A percentile compares a stretch with the other conserved stretches of the same genome.
phyloP scores from a whole-genome alignment of 1,140 invertebrate genomes.

The Notospermus geniculatus region DNA sequence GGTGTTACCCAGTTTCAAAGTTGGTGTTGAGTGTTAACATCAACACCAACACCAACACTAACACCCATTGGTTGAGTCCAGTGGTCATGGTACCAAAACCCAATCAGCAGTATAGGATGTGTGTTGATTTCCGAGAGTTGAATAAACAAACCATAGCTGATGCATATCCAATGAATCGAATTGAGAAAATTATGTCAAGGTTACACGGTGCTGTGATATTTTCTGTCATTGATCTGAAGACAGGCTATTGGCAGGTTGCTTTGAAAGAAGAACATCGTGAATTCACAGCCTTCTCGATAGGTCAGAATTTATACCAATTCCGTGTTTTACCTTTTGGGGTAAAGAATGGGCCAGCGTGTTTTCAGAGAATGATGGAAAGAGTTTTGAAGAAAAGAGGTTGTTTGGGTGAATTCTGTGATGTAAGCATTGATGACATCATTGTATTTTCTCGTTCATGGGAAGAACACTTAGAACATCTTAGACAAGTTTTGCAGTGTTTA shows the following conservation, averaged over 20 bases:
- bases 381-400: conserved; percentile 21
- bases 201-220: conserved; percentile 26
- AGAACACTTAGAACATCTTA: conserved; percentile 10
- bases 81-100: conserved; percentile 40
- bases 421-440: conserved; percentile 21
- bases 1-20: too few species aligned
- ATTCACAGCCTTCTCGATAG: conserved; percentile 44
- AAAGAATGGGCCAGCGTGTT: conserved; percentile 17
- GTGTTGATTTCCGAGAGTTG: conserved; percentile 34
- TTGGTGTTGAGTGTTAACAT: too few species aligned
- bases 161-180: conserved; percentile 30
- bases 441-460: conserved; percentile 13
- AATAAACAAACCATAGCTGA: conserved; percentile 32
- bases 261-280: conserved; percentile 39
- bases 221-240: conserved; percentile 28
- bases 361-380: conserved; percentile 4
- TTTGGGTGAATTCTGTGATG: conserved; percentile 7
- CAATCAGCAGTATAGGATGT: conserved; percentile 29
- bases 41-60: too few species aligned
- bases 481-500: conserved; percentile 12
- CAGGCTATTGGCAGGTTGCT: conserved; percentile 52
- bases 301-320: conserved; percentile 28
- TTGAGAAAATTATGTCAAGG: conserved; percentile 34
- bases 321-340: conserved; percentile 19
- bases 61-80: too few species aligned